Conservation (phyloP, 2,888 invertebrate genomes). For the Heliconius charithonia region DNA sequence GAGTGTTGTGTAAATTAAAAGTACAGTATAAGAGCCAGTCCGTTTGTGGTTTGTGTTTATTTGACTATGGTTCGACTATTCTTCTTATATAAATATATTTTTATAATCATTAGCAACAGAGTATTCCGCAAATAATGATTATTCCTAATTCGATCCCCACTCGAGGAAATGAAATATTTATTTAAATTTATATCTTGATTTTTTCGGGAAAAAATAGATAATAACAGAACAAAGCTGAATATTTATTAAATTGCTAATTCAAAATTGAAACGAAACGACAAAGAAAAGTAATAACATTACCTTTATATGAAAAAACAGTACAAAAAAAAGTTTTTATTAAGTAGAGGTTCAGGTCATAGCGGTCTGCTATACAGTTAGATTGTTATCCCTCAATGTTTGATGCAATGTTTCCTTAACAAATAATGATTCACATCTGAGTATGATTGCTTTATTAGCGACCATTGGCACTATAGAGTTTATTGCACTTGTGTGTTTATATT, state of each 20-base stretch:
- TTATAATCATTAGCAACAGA: too few relatives aligned
- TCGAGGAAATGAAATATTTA: too few relatives aligned
- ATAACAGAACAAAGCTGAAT: too few relatives aligned
- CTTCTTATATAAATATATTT: too few relatives aligned
- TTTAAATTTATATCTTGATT: too few relatives aligned
- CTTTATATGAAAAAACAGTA: not conserved
- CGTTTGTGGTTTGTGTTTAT: not conserved
- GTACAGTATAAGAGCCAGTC: conserved; percentile 1
- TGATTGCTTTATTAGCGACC: conserved; percentile 59
- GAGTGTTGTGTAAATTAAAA: conserved; percentile 11
- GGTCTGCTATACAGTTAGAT: conserved; percentile 59
- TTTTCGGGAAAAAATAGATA: too few relatives aligned
- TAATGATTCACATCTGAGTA: conserved; percentile 65
- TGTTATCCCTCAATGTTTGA: conserved; percentile 54
- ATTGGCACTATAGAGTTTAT: conserved; percentile 72
- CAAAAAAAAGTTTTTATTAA: not conserved
- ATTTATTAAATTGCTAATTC: too few relatives aligned
- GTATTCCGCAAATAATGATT: too few relatives aligned
- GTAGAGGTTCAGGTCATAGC: conserved; percentile 38
- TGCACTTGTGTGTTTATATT: conserved; percentile 57
- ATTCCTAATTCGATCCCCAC: too few relatives aligned
- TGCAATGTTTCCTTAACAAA: conserved; percentile 58
- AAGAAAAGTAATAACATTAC: not conserved
- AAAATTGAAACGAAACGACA: not conserved
- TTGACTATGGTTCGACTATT: too few relatives aligned